phyloP scores from a whole-genome alignment of 2,888 invertebrate genomes.

The Cecidostiba fungosa region DNA sequence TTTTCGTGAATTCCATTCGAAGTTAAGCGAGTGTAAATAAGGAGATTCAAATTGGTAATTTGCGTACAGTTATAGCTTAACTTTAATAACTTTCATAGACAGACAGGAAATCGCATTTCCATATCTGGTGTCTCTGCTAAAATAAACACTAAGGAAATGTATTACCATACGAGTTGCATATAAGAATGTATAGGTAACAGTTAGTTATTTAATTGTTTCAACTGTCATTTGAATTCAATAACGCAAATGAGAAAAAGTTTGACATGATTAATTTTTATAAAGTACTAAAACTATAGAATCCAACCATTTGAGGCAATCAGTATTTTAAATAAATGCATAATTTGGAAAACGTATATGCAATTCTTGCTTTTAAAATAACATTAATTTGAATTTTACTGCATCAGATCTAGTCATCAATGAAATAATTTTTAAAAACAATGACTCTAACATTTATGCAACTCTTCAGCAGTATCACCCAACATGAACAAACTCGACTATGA shows the following conservation, averaged over 20 bases:
- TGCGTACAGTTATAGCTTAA: slow-evolving; percentile 5
- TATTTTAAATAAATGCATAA: slow-evolving; percentile 11
- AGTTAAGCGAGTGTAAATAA: neutral
- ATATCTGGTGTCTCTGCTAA: neutral
- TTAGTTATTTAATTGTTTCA: no score
- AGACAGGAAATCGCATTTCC: slow-evolving; percentile 22
- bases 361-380: neutral
- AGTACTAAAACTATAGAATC: neutral
- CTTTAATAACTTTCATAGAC: slow-evolving; percentile 36
- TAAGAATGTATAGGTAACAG: neutral
- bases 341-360: neutral
- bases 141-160: slow-evolving; percentile 5
- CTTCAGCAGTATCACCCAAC: slow-evolving; percentile 39
- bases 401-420: neutral
- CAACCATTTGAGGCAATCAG: no score
- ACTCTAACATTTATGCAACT: slow-evolving; percentile 35
- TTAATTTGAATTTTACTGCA: neutral
- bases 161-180: slow-evolving; percentile 39
- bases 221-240: neutral
- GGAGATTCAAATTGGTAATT: slow-evolving; percentile 16
- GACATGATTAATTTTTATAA: slow-evolving; percentile 3
- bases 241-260: neutral
- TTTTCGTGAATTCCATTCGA: slow-evolving; percentile 29
- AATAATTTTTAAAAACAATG: neutral
- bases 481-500: slow-evolving; percentile 43